A percentile compares a stretch with the other conserved stretches of the same genome.
Conservation (phyloP, 2,888 invertebrate species). For the Aricia artaxerxes region DNA sequence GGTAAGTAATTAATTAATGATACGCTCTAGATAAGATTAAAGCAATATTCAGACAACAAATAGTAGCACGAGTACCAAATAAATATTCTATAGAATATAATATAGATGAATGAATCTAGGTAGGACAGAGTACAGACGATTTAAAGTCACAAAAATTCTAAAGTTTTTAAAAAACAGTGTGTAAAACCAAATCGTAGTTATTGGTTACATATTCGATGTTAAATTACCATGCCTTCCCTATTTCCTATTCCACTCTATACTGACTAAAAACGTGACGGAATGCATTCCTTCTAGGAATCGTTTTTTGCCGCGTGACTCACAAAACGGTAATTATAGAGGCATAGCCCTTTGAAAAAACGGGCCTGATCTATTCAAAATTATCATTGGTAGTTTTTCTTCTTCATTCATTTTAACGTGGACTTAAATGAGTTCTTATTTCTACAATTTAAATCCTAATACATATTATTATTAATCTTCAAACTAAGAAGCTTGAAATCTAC, state of each 20-base stretch:
- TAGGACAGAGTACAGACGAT: background rate
- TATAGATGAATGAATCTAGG: background rate
- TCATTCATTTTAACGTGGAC: background rate
- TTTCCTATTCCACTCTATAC: constrained; percentile 2
- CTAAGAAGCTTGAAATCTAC: too few relatives aligned
- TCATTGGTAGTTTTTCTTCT: background rate
- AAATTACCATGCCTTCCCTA: background rate
- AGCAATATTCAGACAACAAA: constrained; percentile 26
- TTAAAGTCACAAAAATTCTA: background rate
- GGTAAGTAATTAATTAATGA: constrained; percentile 62
- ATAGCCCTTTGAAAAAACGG: background rate
- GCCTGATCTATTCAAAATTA: background rate
- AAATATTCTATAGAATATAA: background rate
- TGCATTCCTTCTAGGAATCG: constrained; percentile 58
- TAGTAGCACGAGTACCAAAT: background rate
- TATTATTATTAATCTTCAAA: too few relatives aligned
- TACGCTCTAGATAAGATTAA: constrained; percentile 41
- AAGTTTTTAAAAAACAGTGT: background rate
- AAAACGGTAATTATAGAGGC: constrained; percentile 58
- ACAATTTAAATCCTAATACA: too few relatives aligned
- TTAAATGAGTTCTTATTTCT: background rate
- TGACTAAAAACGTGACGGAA: constrained; percentile 59
- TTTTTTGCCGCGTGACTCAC: constrained; percentile 59
- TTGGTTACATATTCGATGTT: background rate
- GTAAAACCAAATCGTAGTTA: background rate